Conservation (phyloP, 2,113 vertebrate species). For the Gyps fulvus region DNA sequence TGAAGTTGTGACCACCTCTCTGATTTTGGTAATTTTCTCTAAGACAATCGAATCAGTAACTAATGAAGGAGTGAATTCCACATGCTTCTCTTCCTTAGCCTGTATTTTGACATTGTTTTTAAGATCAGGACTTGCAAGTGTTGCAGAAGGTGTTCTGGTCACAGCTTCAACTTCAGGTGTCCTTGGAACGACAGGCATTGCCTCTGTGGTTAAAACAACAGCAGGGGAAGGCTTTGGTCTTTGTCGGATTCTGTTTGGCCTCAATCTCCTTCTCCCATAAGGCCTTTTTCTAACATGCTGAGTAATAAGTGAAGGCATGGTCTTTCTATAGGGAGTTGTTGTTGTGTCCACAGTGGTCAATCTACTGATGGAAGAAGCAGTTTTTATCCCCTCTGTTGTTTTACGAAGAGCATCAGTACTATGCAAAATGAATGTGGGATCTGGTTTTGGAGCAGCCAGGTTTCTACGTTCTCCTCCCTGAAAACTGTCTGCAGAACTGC, state of each 20-base stretch:
- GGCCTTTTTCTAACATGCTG: conserved; percentile 68
- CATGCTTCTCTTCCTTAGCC: background rate
- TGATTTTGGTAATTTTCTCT: background rate
- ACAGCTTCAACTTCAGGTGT: background rate
- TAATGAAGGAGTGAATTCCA: background rate
- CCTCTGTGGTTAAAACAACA: background rate
- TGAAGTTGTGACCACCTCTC: background rate
- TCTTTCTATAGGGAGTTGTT: background rate
- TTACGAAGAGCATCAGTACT: background rate
- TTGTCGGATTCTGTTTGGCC: conserved; percentile 72
- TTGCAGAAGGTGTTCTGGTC: background rate
- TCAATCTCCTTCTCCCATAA: conserved; percentile 65
- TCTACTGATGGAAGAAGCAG: background rate
- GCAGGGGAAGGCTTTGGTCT: background rate
- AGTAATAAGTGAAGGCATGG: background rate
- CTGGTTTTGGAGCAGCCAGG: background rate
- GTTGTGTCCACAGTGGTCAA: background rate
- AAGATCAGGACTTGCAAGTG: background rate
- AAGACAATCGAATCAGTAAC: background rate
- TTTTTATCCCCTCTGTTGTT: background rate
- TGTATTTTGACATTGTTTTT: background rate
- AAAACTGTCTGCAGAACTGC: background rate
- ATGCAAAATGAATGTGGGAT: background rate
- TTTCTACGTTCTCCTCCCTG: background rate
- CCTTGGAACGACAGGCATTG: background rate